phyloP scores from a whole-genome alignment of 2,113 vertebrate genomes.

The Smithornis capensis region DNA sequence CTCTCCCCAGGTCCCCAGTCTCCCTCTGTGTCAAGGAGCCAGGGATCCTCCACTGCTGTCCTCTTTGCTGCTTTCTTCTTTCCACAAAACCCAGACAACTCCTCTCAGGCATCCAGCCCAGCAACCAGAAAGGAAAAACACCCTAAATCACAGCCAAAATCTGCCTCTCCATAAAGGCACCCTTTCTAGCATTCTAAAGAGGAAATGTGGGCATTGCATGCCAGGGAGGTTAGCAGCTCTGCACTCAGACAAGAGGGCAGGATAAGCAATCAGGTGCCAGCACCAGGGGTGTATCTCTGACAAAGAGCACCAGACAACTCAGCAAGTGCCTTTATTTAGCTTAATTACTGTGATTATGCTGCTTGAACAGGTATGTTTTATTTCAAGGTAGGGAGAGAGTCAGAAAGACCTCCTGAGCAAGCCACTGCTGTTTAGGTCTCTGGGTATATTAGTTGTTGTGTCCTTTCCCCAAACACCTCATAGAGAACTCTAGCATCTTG shows the following conservation, averaged over 20 bases:
- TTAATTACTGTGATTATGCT: background rate
- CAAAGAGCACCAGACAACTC: background rate
- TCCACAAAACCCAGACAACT: background rate
- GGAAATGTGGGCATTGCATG: fast-evolving
- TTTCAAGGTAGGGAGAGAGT: background rate
- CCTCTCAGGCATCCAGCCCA: background rate
- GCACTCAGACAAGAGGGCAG: background rate
- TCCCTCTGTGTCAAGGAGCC: background rate
- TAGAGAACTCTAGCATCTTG: background rate
- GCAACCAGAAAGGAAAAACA: background rate
- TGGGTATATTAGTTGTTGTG: background rate
- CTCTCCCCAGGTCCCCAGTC: background rate
- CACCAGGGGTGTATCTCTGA: background rate
- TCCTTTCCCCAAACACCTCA: background rate
- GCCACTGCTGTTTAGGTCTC: background rate
- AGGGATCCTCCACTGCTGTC: background rate
- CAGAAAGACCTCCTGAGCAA: background rate
- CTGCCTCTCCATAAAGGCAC: background rate
- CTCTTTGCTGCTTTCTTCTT: background rate
- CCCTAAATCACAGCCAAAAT: background rate
- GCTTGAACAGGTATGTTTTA: background rate
- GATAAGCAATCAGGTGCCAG: background rate
- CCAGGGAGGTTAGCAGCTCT: fast-evolving
- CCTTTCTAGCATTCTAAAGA: background rate
- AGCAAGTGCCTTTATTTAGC: background rate